Percentiles rank a stretch among this genome's conserved stretches.
Conservation (phyloP, 2,888 invertebrate species). For the Elmis aenea region DNA sequence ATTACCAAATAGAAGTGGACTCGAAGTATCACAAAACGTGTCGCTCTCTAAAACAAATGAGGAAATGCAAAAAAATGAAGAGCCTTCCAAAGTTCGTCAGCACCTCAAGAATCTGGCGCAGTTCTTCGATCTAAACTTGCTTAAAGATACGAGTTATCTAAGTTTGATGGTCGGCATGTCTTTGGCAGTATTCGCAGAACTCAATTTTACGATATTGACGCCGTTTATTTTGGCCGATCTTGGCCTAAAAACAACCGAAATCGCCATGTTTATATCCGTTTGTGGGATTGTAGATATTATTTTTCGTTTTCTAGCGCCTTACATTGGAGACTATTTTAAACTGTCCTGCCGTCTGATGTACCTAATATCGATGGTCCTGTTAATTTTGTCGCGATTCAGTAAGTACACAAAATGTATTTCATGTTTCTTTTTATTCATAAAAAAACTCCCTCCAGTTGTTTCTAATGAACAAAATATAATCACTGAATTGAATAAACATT, state of each 20-base stretch:
- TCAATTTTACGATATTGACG: conserved; percentile 59
- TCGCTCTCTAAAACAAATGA: too few relatives aligned
- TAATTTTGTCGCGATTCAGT: conserved; percentile 57
- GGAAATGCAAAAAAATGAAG: conserved; percentile 10
- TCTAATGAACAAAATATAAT: too few relatives aligned
- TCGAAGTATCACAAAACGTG: too few relatives aligned
- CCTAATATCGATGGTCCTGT: conserved; percentile 53
- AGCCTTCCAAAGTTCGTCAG: not conserved
- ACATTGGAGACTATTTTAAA: conserved; percentile 57
- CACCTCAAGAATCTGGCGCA: not conserved
- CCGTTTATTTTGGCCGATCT: conserved; percentile 62
- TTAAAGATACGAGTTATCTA: conserved; percentile 60
- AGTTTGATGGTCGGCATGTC: conserved; percentile 62
- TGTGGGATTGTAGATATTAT: conserved; percentile 51
- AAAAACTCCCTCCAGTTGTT: not conserved
- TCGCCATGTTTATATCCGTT: conserved; percentile 57
- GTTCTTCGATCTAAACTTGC: conserved; percentile 56
- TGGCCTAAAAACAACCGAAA: conserved; percentile 52
- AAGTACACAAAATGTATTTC: conserved; percentile 46
- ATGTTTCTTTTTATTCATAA: not conserved
- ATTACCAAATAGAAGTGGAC: too few relatives aligned
- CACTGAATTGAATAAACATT: too few relatives aligned
- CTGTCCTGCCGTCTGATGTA: conserved; percentile 60
- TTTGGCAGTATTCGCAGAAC: conserved; percentile 60
- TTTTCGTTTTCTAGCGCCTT: conserved; percentile 58